Evolutionary conservation across 1,140 invertebrate genomes (phyloP), one percentile per base, ranked within the genome.

Genomic region (Bilobella aurantiaca): DNA sequence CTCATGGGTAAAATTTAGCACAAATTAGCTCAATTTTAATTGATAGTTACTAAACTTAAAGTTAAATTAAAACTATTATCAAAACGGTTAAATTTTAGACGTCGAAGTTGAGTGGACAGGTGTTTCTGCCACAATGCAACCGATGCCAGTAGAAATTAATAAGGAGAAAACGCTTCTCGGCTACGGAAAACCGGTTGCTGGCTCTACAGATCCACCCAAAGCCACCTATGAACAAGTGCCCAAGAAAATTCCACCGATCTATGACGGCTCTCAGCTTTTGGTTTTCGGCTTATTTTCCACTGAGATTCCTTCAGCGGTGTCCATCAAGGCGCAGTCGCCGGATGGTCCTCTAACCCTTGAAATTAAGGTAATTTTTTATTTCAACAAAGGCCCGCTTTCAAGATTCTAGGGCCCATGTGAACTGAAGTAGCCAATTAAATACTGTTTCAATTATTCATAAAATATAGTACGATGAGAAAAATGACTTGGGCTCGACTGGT

Each of bases 1-100:
- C 60, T 77, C 3, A 76, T 72, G 21, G 67, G 76, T 73, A 60
- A 74, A 1, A 16, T 63, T 12, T n/a, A 62, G 65, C 21, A 21
- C 8, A 47, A 42, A 62, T 34, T 58, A 23, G 59, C 46, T 8
- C 3, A 63, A 61, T 58, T 57, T 31, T 63, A 18, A 27, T 31
- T n/a, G 46, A 63, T 14, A 64, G 21, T 46, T 27, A 59, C 47
- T 58, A 42, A 47, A 58, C 5, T 49, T 1, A 5, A 14, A 1
- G 34, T 31, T 47, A n/a, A 27, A n/a, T 28, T n/a, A n/a, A n/a
- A n/a, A n/a, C n/a, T n/a, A n/a, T n/a, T n/a, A n/a, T n/a, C n/a
- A n/a, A n/a, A n/a, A n/a, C n/a, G n/a, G n/a, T n/a, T 14, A 14
- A 58, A 28, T 58, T 29, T 1, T 28, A 66, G 64, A 66, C 23